Evolutionary conservation across 2,888 invertebrate genomes (phyloP).

Genomic region (Sacculina carcini): DNA sequence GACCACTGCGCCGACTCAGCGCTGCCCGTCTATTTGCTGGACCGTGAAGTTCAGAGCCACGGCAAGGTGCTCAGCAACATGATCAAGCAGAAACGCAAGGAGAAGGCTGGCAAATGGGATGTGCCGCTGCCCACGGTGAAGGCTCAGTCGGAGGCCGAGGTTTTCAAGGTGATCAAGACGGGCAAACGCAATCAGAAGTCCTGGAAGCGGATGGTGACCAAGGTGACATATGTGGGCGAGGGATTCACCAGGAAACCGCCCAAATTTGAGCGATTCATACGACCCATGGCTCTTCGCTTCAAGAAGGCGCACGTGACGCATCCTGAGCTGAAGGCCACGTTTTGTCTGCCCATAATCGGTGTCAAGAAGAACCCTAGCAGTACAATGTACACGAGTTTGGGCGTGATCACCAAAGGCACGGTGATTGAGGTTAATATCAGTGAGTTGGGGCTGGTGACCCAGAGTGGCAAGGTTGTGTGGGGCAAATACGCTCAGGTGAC

Average conservation of each 20-base stretch:
- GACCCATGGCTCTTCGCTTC: slow-evolving; percentile 87
- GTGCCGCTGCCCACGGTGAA: slow-evolving; percentile 95
- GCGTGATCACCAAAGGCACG: slow-evolving; percentile 96
- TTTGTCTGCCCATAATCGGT: slow-evolving; percentile 85
- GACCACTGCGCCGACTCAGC: slow-evolving; percentile 70
- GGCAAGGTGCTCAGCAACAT: slow-evolving; percentile 93
- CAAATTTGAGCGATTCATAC: slow-evolving; percentile 90
- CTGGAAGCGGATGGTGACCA: slow-evolving; percentile 99
- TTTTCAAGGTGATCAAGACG: slow-evolving; percentile 68
- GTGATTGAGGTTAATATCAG: slow-evolving; percentile 94
- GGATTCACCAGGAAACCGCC: slow-evolving; percentile 96
- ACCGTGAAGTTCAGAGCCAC: slow-evolving; percentile 74
- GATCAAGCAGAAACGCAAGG: slow-evolving; percentile 98
- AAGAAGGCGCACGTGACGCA: slow-evolving; percentile 98
- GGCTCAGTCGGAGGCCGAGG: slow-evolving; percentile 87
- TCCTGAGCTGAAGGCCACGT: slow-evolving; percentile 94
- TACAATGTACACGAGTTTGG: slow-evolving; percentile 82
- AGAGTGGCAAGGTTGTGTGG: slow-evolving; percentile 98
- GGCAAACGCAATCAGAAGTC: slow-evolving; percentile 84
- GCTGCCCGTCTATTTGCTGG: slow-evolving; percentile 81
- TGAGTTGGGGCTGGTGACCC: slow-evolving; percentile 91
- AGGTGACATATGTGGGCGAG: slow-evolving; percentile 92
- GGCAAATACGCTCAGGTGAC: slow-evolving; percentile 99
- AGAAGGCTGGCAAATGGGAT: slow-evolving; percentile 99
- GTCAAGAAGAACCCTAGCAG: slow-evolving; percentile 98